Evolutionary conservation across 2,113 vertebrate species (phyloP), one percentile per base, ranked within the genome.

Genomic region (Hypomesus transpacificus): DNA sequence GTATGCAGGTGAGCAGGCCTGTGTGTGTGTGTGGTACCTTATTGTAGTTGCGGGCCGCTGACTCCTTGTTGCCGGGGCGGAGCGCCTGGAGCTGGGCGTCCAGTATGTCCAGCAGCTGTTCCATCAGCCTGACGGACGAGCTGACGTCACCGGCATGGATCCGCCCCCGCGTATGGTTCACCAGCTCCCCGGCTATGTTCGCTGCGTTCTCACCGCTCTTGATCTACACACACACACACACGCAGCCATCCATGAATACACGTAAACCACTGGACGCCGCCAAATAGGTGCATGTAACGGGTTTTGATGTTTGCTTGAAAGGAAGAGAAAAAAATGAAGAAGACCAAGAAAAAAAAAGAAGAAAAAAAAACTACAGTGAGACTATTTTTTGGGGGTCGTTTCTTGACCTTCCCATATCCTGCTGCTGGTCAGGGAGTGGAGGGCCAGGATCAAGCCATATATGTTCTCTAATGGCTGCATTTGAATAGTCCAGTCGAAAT

Each of bases 201-300:
- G 96, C 96, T 0, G 96, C 96, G 0, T 98, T 98, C 90, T 98
- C 96, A 1, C 96, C 96, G 0, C 95, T 98, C 85, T 96, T 98
- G 78, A 98, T 98, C 96, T 98, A 58, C 13, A 31, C 68, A 66
- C 69, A 73, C 61, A 68, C 69, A 78, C 17, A 69, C 61, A 79
- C 4, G 28, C 20, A 63, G 59, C 17, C 16, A 69, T 75, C 58
- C 39, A 72, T 67, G 73, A 65, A 73, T 70, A 76, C n/a, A 28
- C 68, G 64, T 22, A 81, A 50, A 68, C 56, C 39, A 46, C 39
- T 11, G 39, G 8, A 46, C 13, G 39, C 39, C 39, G 13, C 31
- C 1, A 2, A 6, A 34, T 34, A 46, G 8, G 39, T 11, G 39
- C 9, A 9, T 1, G 39, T 46, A 11, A 11, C 39, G 9, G 8